Evolutionary conservation across 2,113 vertebrate species (phyloP), one percentile per base, ranked within the genome.

Genomic region (Rissa tridactyla): DNA sequence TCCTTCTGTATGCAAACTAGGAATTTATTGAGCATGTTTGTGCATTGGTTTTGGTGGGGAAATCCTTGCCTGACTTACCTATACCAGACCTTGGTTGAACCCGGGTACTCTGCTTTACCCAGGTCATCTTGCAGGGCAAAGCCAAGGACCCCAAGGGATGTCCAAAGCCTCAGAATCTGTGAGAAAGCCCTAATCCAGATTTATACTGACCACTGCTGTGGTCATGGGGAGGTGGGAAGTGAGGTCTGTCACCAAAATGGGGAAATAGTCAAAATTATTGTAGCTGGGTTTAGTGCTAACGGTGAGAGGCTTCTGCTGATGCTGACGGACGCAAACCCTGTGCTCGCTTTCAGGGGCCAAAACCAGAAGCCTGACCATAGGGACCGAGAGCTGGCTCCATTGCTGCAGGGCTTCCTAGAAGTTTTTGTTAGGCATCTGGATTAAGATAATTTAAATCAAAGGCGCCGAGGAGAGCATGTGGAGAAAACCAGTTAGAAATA

Each of bases 271-370:
- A 25, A 60, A 81, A 44, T 20, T 3, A 4, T 44, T 42, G 52
- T 44, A 21, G 27, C 17, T 27, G 13, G 21, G 15, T 42, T 73
- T 57, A 15, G 21, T 20, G 34, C 57, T 83, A 23, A 55, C 4
- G 10, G 15, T 32, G 49, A 90, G 58, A 36, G 46, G n/a, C 38
- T 57, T 55, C 44, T 71, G 32, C 27, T 36, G 44, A 9, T 54
- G n/a, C 27, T 38, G 38, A 20, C 2, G 7, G 11, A 32, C 6
- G 4, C 44, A 16, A 84, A 21, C 34, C 0, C 0, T 4, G 2
- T 12, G 42, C 36, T 80, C 11, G 0, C 36, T 46, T 73, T 46
- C 26, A 40, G 25, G 26, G 21, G 34, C 52, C 57, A 40, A 38
- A 73, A 42, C 44, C 26, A 32, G 82, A 51, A 78, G 34, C n/a